Conservation (phyloP, 2,888 invertebrate genomes). For the Macroteleia sp. region DNA sequence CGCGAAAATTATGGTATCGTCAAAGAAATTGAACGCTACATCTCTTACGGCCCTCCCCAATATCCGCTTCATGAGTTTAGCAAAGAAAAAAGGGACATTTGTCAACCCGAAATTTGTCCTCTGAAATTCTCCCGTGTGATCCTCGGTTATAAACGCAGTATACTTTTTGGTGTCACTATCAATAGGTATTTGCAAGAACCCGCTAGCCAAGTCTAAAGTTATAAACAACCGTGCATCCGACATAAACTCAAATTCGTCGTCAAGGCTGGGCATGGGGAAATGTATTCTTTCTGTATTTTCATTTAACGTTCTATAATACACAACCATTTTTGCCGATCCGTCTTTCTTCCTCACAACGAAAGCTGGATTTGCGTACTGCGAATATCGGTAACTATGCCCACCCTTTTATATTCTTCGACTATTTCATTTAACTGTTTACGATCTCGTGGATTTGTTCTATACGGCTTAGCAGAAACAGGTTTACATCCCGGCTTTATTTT, state of each 20-base stretch:
- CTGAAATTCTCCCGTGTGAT: constrained; percentile 12
- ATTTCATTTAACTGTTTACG: constrained; percentile 19
- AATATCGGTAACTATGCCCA: constrained; percentile 63
- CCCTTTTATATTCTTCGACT: constrained; percentile 11
- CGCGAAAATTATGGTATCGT: constrained; percentile 1
- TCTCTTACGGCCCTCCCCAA: not conserved
- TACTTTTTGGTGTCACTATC: not conserved
- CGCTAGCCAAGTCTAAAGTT: constrained; percentile 35
- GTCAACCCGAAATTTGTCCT: constrained; percentile 17
- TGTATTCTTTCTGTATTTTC: constrained; percentile 35
- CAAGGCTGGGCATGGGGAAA: too few relatives aligned
- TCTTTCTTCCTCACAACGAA: constrained; percentile 58
- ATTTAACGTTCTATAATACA: constrained; percentile 61
- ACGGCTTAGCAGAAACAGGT: constrained; percentile 1
- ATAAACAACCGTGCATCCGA: constrained; percentile 38
- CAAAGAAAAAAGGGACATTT: constrained; percentile 19
- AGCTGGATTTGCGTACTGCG: constrained; percentile 29
- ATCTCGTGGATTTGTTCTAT: not conserved
- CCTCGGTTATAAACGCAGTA: constrained; percentile 24
- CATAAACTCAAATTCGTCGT: constrained; percentile 51
- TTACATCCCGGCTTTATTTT: not conserved
- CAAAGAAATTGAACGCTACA: constrained; percentile 12
- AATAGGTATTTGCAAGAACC: constrained; percentile 11
- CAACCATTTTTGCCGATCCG: constrained; percentile 51
- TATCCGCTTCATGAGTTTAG: constrained; percentile 7